phyloP scores from a whole-genome alignment of 2,113 vertebrate genomes.

The Leptobrachium ailaonicum region DNA sequence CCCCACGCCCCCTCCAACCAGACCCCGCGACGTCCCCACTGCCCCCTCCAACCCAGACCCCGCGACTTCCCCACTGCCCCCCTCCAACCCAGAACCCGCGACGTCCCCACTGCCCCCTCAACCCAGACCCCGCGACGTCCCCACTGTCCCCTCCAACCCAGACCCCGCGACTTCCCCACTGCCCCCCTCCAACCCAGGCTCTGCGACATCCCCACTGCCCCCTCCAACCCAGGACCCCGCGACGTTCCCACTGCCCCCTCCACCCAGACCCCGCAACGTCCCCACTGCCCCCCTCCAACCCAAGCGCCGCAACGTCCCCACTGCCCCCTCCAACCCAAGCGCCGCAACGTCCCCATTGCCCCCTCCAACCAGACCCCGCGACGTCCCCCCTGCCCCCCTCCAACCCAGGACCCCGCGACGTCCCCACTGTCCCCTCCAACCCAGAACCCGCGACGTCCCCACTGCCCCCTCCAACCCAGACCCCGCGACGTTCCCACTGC shows the following conservation, averaged over 20 bases:
- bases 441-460: background rate
- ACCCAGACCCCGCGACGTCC: background rate
- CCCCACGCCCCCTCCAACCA: background rate
- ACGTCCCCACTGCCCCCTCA: background rate
- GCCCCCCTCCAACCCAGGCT: too few species aligned
- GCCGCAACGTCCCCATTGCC: background rate
- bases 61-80: background rate
- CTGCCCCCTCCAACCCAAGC: background rate
- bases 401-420: background rate
- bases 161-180: background rate
- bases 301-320: background rate
- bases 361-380: rapidly evolving
- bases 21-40: background rate
- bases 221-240: too few species aligned
- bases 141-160: too few species aligned
- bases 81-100: background rate
- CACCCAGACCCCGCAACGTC: too few species aligned
- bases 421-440: background rate
- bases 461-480: background rate
- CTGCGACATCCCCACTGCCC: too few species aligned
- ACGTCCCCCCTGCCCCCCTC: too few species aligned
- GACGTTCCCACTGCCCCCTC: too few species aligned
- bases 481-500: too few species aligned
- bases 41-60: background rate
- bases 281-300: constrained; percentile 9